These are phyloP conservation scores for Atherix ibis DNA, from an alignment of 2,888 invertebrate genomes.

Conservation along the genomic window DNA sequence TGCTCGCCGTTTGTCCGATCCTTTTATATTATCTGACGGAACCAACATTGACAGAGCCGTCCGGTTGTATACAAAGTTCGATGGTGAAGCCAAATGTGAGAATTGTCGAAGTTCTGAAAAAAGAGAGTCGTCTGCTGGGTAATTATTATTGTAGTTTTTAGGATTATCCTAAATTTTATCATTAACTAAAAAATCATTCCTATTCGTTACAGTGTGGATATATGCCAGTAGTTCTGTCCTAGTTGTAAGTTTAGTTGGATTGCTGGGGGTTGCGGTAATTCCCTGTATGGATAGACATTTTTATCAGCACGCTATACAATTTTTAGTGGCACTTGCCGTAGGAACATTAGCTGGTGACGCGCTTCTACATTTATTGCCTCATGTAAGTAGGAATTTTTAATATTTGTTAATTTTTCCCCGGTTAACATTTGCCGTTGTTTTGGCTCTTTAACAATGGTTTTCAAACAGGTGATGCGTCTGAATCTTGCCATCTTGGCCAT, in stretches of 20 bases:
- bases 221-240: conserved; percentile 69
- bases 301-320: conserved; percentile 79
- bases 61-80: conserved; percentile 39
- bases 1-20: conserved; percentile 47
- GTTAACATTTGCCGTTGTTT: no score
- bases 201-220: conserved; percentile 63
- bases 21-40: conserved; percentile 49
- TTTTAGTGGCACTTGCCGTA: conserved; percentile 82
- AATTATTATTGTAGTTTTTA: no score
- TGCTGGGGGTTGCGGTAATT: conserved; percentile 76
- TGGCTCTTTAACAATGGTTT: no score
- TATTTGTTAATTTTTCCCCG: no score
- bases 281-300: conserved; percentile 79
- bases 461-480: no score
- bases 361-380: conserved; percentile 77
- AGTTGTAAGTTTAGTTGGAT: conserved; percentile 72
- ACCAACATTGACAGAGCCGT: conserved; percentile 36
- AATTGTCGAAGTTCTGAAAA: conserved; percentile 9
- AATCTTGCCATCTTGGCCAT: no score
- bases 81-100: conserved; percentile 19
- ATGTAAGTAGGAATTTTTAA: conserved; percentile 50
- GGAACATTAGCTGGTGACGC: conserved; percentile 88
- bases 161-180: no score
- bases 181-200: no score
- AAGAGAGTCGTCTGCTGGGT: conserved; percentile 21